These are phyloP conservation scores for Neria commutata DNA, from an alignment of 2,888 invertebrate genomes.

Conservation along the genomic window DNA sequence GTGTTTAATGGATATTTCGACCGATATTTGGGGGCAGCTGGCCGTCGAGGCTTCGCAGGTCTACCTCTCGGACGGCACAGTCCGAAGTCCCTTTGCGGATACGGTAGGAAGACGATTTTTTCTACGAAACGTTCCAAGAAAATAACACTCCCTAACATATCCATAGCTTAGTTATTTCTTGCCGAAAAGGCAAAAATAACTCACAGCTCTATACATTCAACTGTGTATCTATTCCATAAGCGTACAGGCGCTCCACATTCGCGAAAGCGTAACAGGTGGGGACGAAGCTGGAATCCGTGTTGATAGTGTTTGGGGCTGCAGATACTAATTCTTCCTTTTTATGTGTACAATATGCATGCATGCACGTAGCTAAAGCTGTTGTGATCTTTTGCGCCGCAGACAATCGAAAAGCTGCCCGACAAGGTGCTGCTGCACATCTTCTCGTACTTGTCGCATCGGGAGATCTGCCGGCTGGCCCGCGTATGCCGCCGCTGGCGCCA, in stretches of 20 bases:
- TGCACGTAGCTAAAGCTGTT: no score
- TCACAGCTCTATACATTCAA: background rate
- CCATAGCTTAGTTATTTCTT: constrained; percentile 5
- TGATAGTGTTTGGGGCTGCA: no score
- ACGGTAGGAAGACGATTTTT: constrained; percentile 69
- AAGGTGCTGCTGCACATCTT: constrained; percentile 94
- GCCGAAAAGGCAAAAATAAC: background rate
- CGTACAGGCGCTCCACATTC: no score
- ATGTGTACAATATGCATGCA: no score
- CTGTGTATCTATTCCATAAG: background rate
- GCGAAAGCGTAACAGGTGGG: no score
- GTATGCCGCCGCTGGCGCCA: constrained; percentile 96
- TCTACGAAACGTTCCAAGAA: no score
- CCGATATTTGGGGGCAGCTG: constrained; percentile 88
- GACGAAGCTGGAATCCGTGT: no score
- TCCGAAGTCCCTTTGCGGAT: constrained; percentile 81
- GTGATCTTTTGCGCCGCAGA: no score
- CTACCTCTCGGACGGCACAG: constrained; percentile 80
- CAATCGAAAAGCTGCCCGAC: constrained; percentile 95
- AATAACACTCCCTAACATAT: no score
- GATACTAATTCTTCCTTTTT: no score
- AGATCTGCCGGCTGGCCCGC: constrained; percentile 91
- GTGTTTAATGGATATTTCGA: constrained; percentile 71
- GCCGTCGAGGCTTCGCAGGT: constrained; percentile 87
- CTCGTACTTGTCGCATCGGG: constrained; percentile 89